Base-by-base conservation (phyloP, 2,888 invertebrate species). In the Gymnocheta viridis region DNA sequence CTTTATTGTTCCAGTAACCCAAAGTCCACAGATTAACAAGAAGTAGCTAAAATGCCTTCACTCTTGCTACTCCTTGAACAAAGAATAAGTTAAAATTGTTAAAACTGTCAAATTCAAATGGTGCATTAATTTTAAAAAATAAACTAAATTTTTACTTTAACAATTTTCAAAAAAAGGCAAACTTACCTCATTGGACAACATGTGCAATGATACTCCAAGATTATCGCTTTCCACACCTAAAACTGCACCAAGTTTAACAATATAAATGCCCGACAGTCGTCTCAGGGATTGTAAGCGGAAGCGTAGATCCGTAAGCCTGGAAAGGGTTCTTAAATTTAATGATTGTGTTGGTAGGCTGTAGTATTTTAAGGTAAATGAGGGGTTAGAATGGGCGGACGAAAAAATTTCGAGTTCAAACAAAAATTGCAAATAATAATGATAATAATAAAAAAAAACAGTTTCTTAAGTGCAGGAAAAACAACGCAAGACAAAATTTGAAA, bases 211-310 rank as follows among this genome's bases (percentile, higher is more conserved):
- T 44, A 93, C 92, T 82, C 93, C 93, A 49, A 93, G 89, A 82
- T 95, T 94, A 80, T 93, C 93, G n/a, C 95, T 94, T 87, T 95
- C 94, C 82, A 94, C 92, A 79, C 96, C 96, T 5, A 97, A 93
- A 0, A 96, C 96, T 0, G 96, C 95, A 84, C 96, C 96, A 86
- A 97, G 92, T 92, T 96, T 96, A 80, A 96, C 93, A 51, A 96
- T 95, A 91, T 97, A 97, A 88, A 96, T 95, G 84, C 95, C 95
- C 38, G 96, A 96, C 86, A 98, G 94, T 89, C 96, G 94, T 88
- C 96, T 95, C 78, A 98, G 93, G 4, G 96, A 96, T 90, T 96
- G 96, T 81, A 98, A 93, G 67, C 96, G 94, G 76, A 96, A 93
- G 2, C 96, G 94, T 54, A 98, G 93, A 90, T 96, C 96, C 78